Evolutionary conservation across 2,113 vertebrate genomes (phyloP), one percentile per base, ranked within the genome.

Genomic region (Haemorhous mexicanus): DNA sequence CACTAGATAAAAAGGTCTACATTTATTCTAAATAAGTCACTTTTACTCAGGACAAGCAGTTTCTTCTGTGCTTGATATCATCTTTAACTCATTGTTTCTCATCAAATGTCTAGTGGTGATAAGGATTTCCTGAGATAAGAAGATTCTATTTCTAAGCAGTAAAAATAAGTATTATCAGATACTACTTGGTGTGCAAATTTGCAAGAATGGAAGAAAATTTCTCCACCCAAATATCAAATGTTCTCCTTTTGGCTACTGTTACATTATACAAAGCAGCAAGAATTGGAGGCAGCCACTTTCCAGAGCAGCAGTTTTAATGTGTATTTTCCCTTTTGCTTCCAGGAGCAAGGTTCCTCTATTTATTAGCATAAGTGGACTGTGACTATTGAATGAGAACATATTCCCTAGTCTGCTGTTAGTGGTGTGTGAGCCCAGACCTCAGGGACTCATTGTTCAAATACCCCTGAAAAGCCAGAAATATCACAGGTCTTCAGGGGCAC

Each of bases 81-180:
- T 96, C 93, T 95, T 96, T 95, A 97, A 93, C 90, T 89, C 92
- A 96, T 92, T 96, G 94, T 96, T 96, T 84, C 93, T 96, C 88
- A 90, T 89, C 92, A 90, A 95, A 87, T 94, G 90, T 79, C 76
- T 47, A 19, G 56, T 87, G 92, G 21, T 79, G 90, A 84, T 96
- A 97, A 95, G 93, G 90, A 93, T 93, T 95, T 96, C 96, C 95
- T 94, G 94, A 96, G 93, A 95, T 92, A 95, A 50, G 16, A 84
- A 41, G 92, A 90, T 86, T 90, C 84, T 73, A 84, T 95, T 93
- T 75, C 92, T 75, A 64, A 93, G 83, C 85, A 81, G 76, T 35
- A 92, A 96, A 92, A 94, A 85, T 89, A 96, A 96, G 74, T 73
- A 94, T 87, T 95, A 93, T 97, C 95, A 94, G 91, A 93, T 90